Evolutionary conservation across 2,113 vertebrate species (phyloP).

Genomic region (Albula goreensis): DNA sequence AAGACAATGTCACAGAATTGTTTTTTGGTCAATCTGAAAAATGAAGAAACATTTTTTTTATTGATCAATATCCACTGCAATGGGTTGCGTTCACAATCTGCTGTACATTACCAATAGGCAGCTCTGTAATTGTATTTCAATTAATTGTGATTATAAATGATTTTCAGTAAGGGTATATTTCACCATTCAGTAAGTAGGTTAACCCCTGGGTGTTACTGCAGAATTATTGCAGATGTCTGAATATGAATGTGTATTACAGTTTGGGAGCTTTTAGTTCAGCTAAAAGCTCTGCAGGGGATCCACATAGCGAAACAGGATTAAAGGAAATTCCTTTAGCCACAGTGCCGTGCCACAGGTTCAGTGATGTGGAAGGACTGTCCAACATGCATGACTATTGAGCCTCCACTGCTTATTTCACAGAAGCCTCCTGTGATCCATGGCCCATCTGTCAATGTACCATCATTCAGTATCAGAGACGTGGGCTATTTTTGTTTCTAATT

Average conservation of each 20-base stretch:
- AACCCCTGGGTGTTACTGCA: not conserved
- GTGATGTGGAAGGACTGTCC: constrained; percentile 8
- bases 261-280: not conserved
- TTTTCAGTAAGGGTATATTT: not conserved
- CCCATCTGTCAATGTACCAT: not conserved
- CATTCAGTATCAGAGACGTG: not conserved
- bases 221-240: constrained; percentile 3
- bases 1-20: not conserved
- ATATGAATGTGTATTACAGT: not conserved
- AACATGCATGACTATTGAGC: not conserved
- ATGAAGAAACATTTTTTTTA: not conserved
- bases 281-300: constrained; percentile 5
- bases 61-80: not conserved
- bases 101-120: not conserved
- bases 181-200: constrained; percentile 5
- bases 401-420: not conserved
- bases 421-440: not conserved
- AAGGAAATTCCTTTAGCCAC: constrained; percentile 1
- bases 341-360: not conserved
- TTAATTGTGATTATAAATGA: not conserved
- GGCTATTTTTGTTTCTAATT: not conserved
- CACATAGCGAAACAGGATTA: not conserved
- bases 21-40: not conserved
- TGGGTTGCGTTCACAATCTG: not conserved
- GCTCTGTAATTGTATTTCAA: not conserved